These are phyloP conservation scores for Synanthedon tipuliformis DNA, from an alignment of 2,888 invertebrate genomes.

Conservation along the genomic window DNA sequence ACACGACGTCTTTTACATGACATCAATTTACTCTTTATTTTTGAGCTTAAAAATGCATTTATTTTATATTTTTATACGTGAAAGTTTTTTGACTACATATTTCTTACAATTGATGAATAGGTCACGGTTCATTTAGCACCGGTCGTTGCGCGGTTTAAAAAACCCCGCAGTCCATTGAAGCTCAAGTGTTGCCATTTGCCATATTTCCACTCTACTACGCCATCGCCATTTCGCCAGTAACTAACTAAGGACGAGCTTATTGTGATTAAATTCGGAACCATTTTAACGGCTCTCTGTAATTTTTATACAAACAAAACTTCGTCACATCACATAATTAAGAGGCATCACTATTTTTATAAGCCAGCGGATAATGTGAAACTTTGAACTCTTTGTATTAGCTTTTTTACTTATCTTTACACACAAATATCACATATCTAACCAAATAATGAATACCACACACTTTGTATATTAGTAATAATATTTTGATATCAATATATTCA, in stretches of 20 bases:
- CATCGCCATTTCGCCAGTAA: neutral
- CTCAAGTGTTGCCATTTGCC: neutral
- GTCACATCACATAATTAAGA: slow-evolving; percentile 26
- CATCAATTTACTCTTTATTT: slow-evolving; percentile 33
- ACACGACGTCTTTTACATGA: slow-evolving; percentile 45
- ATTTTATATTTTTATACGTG: slow-evolving; percentile 64
- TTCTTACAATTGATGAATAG: slow-evolving; percentile 13
- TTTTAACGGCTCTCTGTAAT: slow-evolving; percentile 37
- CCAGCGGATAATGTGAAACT: slow-evolving; percentile 28
- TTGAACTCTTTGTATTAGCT: slow-evolving; percentile 36
- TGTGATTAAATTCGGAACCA: slow-evolving; percentile 27
- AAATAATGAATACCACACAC: slow-evolving; percentile 44
- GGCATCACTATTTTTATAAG: slow-evolving; percentile 59
- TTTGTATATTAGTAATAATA: slow-evolving; percentile 54
- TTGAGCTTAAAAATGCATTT: slow-evolving; percentile 39
- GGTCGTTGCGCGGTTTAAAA: slow-evolving; percentile 29
- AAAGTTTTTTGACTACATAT: slow-evolving; percentile 60
- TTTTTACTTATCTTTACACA: slow-evolving; percentile 49
- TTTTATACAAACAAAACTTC: slow-evolving; percentile 20
- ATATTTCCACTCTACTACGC: no score
- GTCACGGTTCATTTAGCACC: slow-evolving; percentile 29
- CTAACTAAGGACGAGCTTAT: slow-evolving; percentile 29
- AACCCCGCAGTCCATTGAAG: slow-evolving; percentile 5
- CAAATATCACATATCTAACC: slow-evolving; percentile 66
- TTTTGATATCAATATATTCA: slow-evolving; percentile 66